Evolutionary conservation across 1,140 invertebrate species (phyloP).

Genomic region (Arion vulgaris): DNA sequence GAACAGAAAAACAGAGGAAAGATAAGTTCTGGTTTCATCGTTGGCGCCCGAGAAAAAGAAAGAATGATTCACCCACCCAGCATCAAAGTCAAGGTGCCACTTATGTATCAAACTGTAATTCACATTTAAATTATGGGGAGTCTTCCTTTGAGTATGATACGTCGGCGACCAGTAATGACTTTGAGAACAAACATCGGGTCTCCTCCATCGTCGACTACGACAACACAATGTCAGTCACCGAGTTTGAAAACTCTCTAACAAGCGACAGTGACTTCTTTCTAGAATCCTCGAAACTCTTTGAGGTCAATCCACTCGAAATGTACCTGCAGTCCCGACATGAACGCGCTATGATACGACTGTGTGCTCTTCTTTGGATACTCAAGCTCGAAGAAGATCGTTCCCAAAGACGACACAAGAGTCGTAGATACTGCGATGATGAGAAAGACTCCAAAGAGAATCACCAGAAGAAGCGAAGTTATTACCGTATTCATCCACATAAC

Average conservation of each 20-base stretch:
- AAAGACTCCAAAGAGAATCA: not conserved
- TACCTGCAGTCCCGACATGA: constrained; percentile 58
- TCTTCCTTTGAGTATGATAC: not conserved
- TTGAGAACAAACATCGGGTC: not conserved
- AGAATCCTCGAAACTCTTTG: constrained; percentile 34
- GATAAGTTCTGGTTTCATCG: not conserved
- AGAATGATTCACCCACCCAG: not conserved
- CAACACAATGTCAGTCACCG: not conserved
- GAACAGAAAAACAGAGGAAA: not conserved
- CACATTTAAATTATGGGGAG: not conserved
- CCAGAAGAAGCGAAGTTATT: not conserved
- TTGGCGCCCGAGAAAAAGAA: not conserved
- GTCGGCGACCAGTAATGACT: not conserved
- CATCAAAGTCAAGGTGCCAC: not conserved
- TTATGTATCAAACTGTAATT: not conserved
- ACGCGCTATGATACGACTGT: constrained; percentile 63
- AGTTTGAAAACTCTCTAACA: not conserved
- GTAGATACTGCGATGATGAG: not conserved
- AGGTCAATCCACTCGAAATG: constrained; percentile 46
- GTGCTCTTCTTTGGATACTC: constrained; percentile 66
- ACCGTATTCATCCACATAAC: not conserved
- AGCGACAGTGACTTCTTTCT: not conserved
- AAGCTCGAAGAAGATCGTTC: constrained; percentile 62
- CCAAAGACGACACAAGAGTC: not conserved
- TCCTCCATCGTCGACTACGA: not conserved